Evolutionary conservation across 53 echinoderm and acorn worm genomes (phyloP), one percentile per base, ranked within the genome.

Genomic region (Paracentrotus lividus): DNA sequence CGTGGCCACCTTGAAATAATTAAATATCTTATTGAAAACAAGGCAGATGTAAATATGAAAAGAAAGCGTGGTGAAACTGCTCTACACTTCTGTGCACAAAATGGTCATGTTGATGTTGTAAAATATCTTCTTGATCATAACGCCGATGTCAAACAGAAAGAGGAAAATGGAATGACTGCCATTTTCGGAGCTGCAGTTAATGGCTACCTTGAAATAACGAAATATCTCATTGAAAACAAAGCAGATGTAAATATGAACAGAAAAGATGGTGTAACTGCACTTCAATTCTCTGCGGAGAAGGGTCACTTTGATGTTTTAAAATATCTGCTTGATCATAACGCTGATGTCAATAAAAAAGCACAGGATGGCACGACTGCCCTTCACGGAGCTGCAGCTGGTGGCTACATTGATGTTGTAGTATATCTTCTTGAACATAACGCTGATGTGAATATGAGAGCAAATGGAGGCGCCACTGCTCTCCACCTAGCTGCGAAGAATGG

Each of bases 31-130:
- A 77, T 77, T 21, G 18, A 23, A 42, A 20, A 77, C 40, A 42
- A 42, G 77, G 77, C 77, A 42, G 77, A 77, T 40, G 77, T 77
- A 18, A 77, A 77, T 77, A n/a, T n/a, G n/a, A n/a, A n/a, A n/a
- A n/a, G n/a, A n/a, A 66, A 66, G 16, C 3, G 21, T 57, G 57
- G 57, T 4, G 16, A 21, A 21, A 57, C 57, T 57, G 57, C 20
- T 4, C 20, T 57, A 14, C 57, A 57, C 20, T 10, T 18, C 3
- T 18, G 18, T 57, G 20, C 57, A 57, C 18, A 57, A 0, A 57
- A 13, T 57, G 57, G 57, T 4, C 57, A 57, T 57, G 18, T 8
- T 57, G 57, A 20, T 57, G 18, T 57, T 21, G 21, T 14, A 1
- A 3, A 57, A 4, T 14, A 8, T 57, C 57, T 57, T 4, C 16